These are phyloP conservation scores for Caenorhabditis virilis DNA, from an alignment of 2,888 invertebrate species.

Conservation along the genomic window DNA sequence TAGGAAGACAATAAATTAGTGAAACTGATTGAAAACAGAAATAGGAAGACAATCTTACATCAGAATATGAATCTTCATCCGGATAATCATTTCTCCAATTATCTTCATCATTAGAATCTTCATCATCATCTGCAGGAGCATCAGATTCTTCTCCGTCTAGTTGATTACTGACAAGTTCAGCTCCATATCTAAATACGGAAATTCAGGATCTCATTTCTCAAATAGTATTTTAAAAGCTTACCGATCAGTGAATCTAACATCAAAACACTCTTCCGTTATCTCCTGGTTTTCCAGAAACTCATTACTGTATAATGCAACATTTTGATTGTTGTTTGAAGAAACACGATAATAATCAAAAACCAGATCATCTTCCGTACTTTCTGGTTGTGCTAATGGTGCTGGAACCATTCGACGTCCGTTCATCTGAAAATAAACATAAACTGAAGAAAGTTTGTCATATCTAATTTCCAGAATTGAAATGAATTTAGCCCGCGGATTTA, in stretches of 20 bases:
- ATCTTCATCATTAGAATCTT: conserved; percentile 67
- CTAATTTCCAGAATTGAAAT: no score
- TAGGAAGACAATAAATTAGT: no score
- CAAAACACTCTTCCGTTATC: conserved; percentile 10
- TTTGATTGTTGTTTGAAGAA: conserved; percentile 7
- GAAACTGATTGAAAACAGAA: not conserved
- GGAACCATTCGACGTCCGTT: conserved; percentile 38
- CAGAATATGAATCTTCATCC: conserved; percentile 58
- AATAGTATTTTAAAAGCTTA: no score
- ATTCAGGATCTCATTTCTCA: no score
- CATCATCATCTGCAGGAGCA: conserved; percentile 52
- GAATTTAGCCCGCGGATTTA: no score
- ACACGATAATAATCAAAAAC: conserved; percentile 63
- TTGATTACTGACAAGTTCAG: conserved; percentile 34
- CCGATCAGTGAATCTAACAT: conserved; percentile 24
- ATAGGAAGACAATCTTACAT: conserved; percentile 3
- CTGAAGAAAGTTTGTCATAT: not conserved
- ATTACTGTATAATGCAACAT: conserved; percentile 2
- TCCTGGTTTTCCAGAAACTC: not conserved
- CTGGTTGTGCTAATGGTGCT: not conserved
- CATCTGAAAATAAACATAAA: conserved; percentile 16
- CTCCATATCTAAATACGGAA: conserved; percentile 27
- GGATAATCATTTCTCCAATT: conserved; percentile 68
- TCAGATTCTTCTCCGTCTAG: conserved; percentile 48
- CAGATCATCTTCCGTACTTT: conserved; percentile 36